Conservation (phyloP, 2,888 invertebrate species). For the Shargacucullia verbasci region DNA sequence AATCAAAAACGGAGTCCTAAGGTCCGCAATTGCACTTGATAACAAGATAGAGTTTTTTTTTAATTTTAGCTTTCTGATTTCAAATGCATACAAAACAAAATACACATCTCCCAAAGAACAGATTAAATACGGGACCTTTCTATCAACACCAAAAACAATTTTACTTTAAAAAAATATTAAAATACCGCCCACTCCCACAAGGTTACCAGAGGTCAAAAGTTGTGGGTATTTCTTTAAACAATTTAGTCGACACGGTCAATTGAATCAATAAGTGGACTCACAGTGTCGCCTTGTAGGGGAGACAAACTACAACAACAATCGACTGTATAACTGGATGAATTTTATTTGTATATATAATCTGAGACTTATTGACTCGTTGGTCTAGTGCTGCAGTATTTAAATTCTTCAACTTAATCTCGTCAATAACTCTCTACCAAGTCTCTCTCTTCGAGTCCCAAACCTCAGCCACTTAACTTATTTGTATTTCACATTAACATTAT, state of each 20-base stretch:
- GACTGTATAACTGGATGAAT: slow-evolving; percentile 21
- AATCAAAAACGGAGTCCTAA: too few relatives aligned
- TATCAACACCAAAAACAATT: background rate
- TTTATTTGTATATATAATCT: slow-evolving; percentile 30
- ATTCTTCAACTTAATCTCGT: too few relatives aligned
- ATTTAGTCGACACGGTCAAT: slow-evolving; percentile 81
- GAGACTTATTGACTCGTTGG: too few relatives aligned
- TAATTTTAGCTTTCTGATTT: too few relatives aligned
- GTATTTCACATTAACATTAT: background rate
- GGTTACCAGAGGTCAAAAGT: slow-evolving; percentile 73
- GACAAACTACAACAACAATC: slow-evolving; percentile 30
- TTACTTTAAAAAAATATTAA: slow-evolving; percentile 5
- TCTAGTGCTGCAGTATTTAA: too few relatives aligned
- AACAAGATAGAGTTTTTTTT: too few relatives aligned
- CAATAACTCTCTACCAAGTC: too few relatives aligned
- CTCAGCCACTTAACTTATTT: background rate
- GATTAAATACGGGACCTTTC: background rate
- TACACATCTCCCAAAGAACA: too few relatives aligned
- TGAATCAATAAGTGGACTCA: slow-evolving; percentile 69
- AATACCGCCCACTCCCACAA: slow-evolving; percentile 71
- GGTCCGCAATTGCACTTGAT: too few relatives aligned
- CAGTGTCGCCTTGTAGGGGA: slow-evolving; percentile 44
- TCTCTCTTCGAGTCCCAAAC: too few relatives aligned
- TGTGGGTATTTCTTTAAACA: slow-evolving; percentile 77
- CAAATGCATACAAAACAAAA: too few relatives aligned